A percentile compares a stretch with the other conserved stretches of the same genome.
phyloP scores from a whole-genome alignment of 2,888 invertebrate species.

The Hirtodrosophila histrioides region DNA sequence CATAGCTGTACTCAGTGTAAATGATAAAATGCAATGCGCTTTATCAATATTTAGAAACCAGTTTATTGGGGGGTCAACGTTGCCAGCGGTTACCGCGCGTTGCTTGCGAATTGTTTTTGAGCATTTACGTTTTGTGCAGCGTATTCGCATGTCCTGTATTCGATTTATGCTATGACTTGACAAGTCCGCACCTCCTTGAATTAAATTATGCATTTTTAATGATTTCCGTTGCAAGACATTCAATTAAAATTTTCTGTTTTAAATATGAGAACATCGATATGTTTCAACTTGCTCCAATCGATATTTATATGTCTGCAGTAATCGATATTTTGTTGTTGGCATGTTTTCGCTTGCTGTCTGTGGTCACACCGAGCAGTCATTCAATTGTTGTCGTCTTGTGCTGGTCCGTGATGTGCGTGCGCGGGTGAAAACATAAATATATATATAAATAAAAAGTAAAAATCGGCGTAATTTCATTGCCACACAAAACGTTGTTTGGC shows the following conservation, averaged over 20 bases:
- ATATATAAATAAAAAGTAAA: slow-evolving; percentile 29
- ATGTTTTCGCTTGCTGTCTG: background rate
- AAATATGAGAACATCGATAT: too few species aligned
- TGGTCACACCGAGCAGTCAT: slow-evolving; percentile 27
- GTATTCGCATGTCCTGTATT: slow-evolving; percentile 50
- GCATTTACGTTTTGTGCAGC: slow-evolving; percentile 52
- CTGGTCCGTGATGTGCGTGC: slow-evolving; percentile 1
- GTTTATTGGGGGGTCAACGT: slow-evolving; percentile 46
- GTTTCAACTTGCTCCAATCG: background rate
- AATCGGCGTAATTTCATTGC: slow-evolving; percentile 49
- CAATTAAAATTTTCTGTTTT: too few species aligned
- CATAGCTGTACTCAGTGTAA: slow-evolving; percentile 74
- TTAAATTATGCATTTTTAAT: too few species aligned
- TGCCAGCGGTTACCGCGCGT: slow-evolving; percentile 58
- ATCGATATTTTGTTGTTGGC: slow-evolving; percentile 1
- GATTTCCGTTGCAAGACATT: too few species aligned
- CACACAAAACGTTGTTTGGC: slow-evolving; percentile 23
- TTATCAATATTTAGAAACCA: slow-evolving; percentile 67
- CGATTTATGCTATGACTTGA: background rate
- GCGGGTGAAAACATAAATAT: slow-evolving; percentile 22
- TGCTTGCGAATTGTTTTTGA: slow-evolving; percentile 51
- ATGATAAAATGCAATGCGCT: slow-evolving; percentile 43
- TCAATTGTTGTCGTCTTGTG: slow-evolving; percentile 19
- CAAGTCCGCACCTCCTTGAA: too few species aligned
- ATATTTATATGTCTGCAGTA: background rate